Evolutionary conservation across 2,888 invertebrate genomes (phyloP), one percentile per base, ranked within the genome.

Genomic region (Deilephila elpenor): DNA sequence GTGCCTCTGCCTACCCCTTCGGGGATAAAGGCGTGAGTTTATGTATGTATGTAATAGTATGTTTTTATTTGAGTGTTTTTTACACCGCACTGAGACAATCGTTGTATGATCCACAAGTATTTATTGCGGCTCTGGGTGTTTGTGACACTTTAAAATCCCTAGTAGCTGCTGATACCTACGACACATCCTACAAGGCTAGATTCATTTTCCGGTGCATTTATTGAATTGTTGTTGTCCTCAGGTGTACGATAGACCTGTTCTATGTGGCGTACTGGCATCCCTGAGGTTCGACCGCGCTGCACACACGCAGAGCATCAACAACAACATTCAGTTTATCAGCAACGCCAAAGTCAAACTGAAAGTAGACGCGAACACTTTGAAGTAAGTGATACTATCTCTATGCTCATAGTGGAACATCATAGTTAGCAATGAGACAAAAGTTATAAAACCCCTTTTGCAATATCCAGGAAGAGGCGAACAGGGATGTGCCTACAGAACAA

Each of bases 251-350:
- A 78, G 73, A 3, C 74, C 75, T 5, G 51, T 78, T 17, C 56
- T 81, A 17, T 73, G 77, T 62, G 73, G 74, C 20, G 17, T 75
- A 0, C 20, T 72, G 17, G 20, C 72, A 1, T n/a, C 71, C 7
- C 19, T 71, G 37, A 60, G 37, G 6, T 89, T 75, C 79, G 90
- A 79, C 85, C 94, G 71, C 53, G 70, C 74, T 56, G 82, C 79
- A 7, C 89, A 89, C 79, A 94, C 89, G 56, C 93, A 96, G 78
- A 93, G 94, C 76, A 89, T 96, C 59, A 95, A 95, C 44, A 95
- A 95, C 79, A 96, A 96, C 78, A 93, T 96, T 79, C 95, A 95
- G 70, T 93, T 96, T 72, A 95, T 96, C 77, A 95, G 95, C 74
- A 95, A 93, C 70, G 95, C 95, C 59, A 92, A 90, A 61, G 80